Evolutionary conservation across 2,888 invertebrate species (phyloP).

Genomic region (Onchidella celtica): DNA sequence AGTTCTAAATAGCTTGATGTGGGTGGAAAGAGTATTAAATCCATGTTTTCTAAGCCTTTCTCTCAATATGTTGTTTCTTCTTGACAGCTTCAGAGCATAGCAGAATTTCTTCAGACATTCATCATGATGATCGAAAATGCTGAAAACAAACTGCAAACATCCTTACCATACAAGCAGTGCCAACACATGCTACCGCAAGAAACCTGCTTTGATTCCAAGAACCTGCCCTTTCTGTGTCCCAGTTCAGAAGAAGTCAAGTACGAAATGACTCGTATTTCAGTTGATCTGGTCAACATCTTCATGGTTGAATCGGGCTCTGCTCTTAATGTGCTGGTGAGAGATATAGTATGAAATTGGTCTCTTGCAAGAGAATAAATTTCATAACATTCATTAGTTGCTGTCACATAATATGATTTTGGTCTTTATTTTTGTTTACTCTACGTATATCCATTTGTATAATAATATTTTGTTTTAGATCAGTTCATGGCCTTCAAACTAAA

Average conservation of each 20-base stretch:
- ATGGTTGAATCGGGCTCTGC: constrained; percentile 94
- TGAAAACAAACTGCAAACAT: constrained; percentile 93
- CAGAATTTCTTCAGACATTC: constrained; percentile 93
- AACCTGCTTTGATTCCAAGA: constrained; percentile 81
- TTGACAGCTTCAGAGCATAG: constrained; percentile 87
- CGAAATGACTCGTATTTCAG: constrained; percentile 88
- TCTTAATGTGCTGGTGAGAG: constrained; percentile 88
- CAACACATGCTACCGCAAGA: constrained; percentile 83
- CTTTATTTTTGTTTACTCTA: too few relatives aligned
- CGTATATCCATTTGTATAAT: too few relatives aligned
- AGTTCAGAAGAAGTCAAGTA: constrained; percentile 94
- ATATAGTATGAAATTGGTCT: too few relatives aligned
- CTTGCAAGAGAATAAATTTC: too few relatives aligned
- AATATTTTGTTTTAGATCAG: too few relatives aligned
- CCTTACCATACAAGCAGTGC: constrained; percentile 84
- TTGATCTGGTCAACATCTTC: constrained; percentile 88
- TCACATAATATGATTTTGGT: too few relatives aligned
- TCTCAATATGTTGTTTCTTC: too few relatives aligned
- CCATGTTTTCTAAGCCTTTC: too few relatives aligned
- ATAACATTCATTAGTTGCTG: too few relatives aligned
- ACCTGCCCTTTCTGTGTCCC: constrained; percentile 86
- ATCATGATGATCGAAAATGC: constrained; percentile 91
- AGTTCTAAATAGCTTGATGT: too few relatives aligned
- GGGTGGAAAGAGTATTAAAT: too few relatives aligned
- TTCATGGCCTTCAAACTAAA: too few relatives aligned